phyloP scores from a whole-genome alignment of 2,113 vertebrate genomes.

The Thomomys bottae region DNA sequence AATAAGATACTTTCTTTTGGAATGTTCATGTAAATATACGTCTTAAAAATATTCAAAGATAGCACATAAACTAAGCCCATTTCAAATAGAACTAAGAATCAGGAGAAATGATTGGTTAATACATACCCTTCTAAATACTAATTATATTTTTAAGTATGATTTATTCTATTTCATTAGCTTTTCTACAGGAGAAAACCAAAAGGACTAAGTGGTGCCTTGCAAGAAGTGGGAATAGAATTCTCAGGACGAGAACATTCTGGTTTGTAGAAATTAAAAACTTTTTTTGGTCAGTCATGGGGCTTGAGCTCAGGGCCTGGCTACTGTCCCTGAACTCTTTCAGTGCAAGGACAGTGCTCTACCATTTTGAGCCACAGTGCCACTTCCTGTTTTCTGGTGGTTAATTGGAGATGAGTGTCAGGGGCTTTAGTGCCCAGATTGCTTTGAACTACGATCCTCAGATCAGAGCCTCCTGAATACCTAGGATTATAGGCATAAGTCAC shows the following conservation, averaged over 20 bases:
- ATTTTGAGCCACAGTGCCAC: too few species aligned
- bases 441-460: too few species aligned
- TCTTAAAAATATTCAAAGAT: slow-evolving; percentile 6
- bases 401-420: too few species aligned
- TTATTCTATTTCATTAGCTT: slow-evolving; percentile 83
- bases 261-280: slow-evolving; percentile 74
- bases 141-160: neutral
- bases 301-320: too few species aligned
- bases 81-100: slow-evolving; percentile 48
- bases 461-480: too few species aligned
- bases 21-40: neutral
- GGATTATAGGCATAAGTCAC: too few species aligned
- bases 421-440: too few species aligned
- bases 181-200: slow-evolving; percentile 96
- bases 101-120: slow-evolving; percentile 29
- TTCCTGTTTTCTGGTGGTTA: too few species aligned
- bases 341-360: too few species aligned
- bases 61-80: slow-evolving; percentile 1
- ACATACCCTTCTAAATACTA: slow-evolving; percentile 8
- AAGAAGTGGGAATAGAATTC: slow-evolving; percentile 96
- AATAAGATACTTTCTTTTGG: slow-evolving; percentile 38
- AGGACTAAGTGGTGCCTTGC: slow-evolving; percentile 94
- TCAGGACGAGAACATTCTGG: slow-evolving; percentile 95
- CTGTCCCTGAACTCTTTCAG: too few species aligned
- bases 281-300: too few species aligned